Conservation (phyloP, 2,888 invertebrate genomes). For the Deilephila porcellus region DNA sequence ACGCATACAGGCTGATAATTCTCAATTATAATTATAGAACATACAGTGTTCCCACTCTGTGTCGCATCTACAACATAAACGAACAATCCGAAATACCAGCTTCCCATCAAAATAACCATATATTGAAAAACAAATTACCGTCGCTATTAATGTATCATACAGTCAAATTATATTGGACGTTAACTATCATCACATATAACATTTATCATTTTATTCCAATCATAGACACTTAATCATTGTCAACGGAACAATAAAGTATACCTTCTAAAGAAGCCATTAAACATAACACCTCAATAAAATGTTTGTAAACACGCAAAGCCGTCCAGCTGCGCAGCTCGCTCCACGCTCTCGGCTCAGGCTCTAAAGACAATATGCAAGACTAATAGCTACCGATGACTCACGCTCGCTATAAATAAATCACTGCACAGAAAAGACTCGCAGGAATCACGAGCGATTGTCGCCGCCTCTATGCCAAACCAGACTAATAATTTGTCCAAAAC, state of each 20-base stretch:
- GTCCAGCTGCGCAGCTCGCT: slow-evolving; percentile 71
- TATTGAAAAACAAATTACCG: slow-evolving; percentile 16
- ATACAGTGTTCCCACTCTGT: too few relatives aligned
- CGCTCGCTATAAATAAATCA: slow-evolving; percentile 75
- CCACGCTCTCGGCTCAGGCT: slow-evolving; percentile 49
- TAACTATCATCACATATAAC: slow-evolving; percentile 23
- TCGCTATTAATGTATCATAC: slow-evolving; percentile 19
- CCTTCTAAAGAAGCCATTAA: slow-evolving; percentile 81
- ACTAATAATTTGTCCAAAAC: slow-evolving; percentile 83
- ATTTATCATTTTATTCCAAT: slow-evolving; percentile 44
- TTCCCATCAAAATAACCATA: background rate
- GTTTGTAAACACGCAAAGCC: slow-evolving; percentile 82
- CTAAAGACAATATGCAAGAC: slow-evolving; percentile 71
- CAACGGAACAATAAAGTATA: slow-evolving; percentile 64
- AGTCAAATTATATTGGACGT: slow-evolving; percentile 30
- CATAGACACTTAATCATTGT: slow-evolving; percentile 65
- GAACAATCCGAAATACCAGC: background rate
- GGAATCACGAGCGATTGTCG: slow-evolving; percentile 79
- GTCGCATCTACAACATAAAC: background rate
- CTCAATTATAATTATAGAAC: too few relatives aligned
- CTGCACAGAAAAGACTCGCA: slow-evolving; percentile 66
- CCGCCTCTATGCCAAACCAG: slow-evolving; percentile 79
- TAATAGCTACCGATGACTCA: slow-evolving; percentile 80
- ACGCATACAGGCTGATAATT: too few relatives aligned
- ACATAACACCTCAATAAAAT: slow-evolving; percentile 82